Conservation (phyloP, 2,888 invertebrate species). For the Clusia tigrina region DNA sequence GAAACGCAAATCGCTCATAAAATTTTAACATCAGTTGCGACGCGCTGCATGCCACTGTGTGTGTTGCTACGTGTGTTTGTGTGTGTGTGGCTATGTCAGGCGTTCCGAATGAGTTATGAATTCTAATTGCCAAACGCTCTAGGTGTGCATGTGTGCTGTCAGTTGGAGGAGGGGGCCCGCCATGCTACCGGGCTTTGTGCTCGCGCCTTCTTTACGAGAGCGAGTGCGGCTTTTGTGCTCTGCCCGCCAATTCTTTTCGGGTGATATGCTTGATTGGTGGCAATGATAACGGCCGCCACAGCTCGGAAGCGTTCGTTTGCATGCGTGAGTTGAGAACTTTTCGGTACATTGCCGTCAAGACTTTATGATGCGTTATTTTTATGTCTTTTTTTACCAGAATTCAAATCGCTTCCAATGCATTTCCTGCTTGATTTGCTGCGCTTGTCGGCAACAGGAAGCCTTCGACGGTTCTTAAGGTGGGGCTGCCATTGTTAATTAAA, state of each 20-base stretch:
- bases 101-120: constrained; percentile 23
- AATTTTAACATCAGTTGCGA: constrained; percentile 34
- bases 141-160: neutral
- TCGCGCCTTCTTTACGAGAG: neutral
- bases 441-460: constrained; percentile 8
- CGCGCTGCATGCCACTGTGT: constrained; percentile 24
- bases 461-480: constrained; percentile 18
- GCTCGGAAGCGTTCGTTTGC: neutral
- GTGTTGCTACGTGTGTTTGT: too few species aligned
- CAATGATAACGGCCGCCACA: constrained; percentile 31
- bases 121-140: constrained; percentile 9
- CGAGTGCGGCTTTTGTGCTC: constrained; percentile 29
- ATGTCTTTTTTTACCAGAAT: neutral
- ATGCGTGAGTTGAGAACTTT: neutral
- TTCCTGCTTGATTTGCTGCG: neutral
- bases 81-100: too few species aligned
- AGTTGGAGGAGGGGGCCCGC: neutral
- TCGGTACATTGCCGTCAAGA: neutral
- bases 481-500: too few species aligned
- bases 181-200: constrained; percentile 2
- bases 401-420: neutral
- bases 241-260: constrained; percentile 32
- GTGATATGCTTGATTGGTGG: constrained; percentile 33
- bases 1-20: constrained; percentile 41
- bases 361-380: constrained; percentile 10